Conservation (phyloP, 2,797 vertebrate genomes). For the Hafferia zeledoni region DNA sequence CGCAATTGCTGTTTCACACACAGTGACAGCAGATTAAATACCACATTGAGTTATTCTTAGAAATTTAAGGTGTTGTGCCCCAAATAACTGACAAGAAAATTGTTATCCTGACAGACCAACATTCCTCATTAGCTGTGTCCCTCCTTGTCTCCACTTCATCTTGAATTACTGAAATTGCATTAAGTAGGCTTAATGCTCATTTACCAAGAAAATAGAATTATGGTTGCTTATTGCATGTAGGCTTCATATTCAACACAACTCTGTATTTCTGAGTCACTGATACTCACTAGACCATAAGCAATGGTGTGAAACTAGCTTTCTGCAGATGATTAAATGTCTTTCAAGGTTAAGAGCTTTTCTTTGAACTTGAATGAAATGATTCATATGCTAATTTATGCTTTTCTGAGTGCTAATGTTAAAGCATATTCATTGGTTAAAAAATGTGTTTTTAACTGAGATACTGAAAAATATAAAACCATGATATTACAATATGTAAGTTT, state of each 20-base stretch:
- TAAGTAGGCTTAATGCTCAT: neutral
- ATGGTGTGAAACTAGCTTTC: neutral
- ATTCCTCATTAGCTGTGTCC: neutral
- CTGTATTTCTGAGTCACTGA: neutral
- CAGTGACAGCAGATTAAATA: constrained; percentile 29
- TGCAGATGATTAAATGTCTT: neutral
- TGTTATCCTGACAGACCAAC: neutral
- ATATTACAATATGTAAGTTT: neutral
- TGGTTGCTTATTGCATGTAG: neutral
- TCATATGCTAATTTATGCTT: neutral
- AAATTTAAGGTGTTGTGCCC: constrained; percentile 21
- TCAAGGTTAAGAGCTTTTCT: neutral
- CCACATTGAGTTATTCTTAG: neutral
- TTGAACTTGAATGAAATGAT: neutral
- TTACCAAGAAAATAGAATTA: neutral
- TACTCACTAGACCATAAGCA: neutral
- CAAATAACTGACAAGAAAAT: constrained; percentile 33
- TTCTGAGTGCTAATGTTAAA: neutral
- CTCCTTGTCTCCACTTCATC: neutral
- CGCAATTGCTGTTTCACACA: neutral
- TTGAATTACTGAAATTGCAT: neutral
- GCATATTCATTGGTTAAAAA: neutral
- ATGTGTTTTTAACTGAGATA: neutral
- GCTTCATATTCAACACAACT: neutral
- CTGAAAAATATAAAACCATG: neutral